Base-by-base conservation (phyloP, 2,113 vertebrate species). In the Bubo bubo region DNA sequence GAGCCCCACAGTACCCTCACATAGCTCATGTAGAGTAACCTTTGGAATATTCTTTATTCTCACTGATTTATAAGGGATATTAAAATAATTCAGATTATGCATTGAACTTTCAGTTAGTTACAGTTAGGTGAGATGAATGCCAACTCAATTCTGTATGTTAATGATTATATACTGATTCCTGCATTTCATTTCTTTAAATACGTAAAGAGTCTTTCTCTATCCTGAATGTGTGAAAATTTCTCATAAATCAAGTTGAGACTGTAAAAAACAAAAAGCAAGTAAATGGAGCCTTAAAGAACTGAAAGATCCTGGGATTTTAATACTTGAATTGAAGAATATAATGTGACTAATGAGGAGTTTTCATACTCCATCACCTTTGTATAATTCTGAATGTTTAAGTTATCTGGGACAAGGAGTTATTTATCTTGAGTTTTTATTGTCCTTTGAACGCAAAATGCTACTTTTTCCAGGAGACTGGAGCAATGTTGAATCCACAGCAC, bases 341-440 rank as follows among this genome's bases (percentile, higher is more conserved):
- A 49, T n/a, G 7, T 81, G 34, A 3, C 7, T 55, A 14, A 2
- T 50, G 10, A 45, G 12, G 14, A 28, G 3, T 30, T 93, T 86
- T 91, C 0, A 0, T 77, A 45, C 5, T 8, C 15, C 4, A 76
- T 60, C 8, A 76, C 1, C 27, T 84, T 66, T 43, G 15, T 5
- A 47, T 55, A 52, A 63, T 66, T 83, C 12, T 90, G 14, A 72
- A 21, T 56, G 5, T 19, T 75, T 35, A 76, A 67, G 1, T 79
- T 68, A 90, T 3, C 8, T 75, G 47, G 14, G 10, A 35, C 21
- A 32, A 56, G 2, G 20, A 53, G 2, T 39, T 41, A 50, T 58
- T 75, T 75, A n/a, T 79, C 21, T 24, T 58, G 22, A 41, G 0
- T 7, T 45, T 76, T 81, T 70, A 60, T 28, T 86, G 19, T 12